Percentiles rank a stretch among this genome's conserved stretches.
phyloP scores from a whole-genome alignment of 2,797 vertebrate species.

The Anguilla megastoma region DNA sequence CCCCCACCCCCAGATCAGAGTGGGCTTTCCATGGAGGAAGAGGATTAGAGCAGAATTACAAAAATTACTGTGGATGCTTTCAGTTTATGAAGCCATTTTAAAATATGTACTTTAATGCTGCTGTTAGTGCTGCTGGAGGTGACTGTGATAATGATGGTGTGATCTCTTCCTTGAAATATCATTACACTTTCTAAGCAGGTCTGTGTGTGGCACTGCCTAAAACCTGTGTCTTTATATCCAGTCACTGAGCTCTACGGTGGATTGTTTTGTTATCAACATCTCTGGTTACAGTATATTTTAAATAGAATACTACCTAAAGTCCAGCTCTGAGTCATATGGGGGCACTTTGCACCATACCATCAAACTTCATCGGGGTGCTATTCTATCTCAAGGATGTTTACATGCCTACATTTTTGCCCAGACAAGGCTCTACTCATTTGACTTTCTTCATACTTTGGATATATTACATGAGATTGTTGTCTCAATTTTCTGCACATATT shows the following conservation, averaged over 20 bases:
- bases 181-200: background rate
- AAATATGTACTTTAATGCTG: background rate
- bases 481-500: background rate
- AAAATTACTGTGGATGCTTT: background rate
- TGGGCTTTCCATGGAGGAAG: background rate
- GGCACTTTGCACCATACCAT: background rate
- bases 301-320: background rate
- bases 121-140: background rate
- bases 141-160: background rate
- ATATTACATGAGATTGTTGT: background rate
- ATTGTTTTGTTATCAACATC: background rate
- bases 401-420: background rate
- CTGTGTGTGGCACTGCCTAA: background rate
- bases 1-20: background rate
- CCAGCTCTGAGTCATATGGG: constrained; percentile 23
- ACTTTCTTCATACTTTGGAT: background rate
- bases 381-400: background rate
- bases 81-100: background rate
- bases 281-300: background rate
- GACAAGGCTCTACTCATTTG: background rate
- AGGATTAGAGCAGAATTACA: background rate
- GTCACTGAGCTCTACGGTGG: background rate
- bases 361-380: background rate
- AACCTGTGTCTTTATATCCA: background rate
- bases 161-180: background rate